Conservation (phyloP, 2,113 vertebrate genomes). For the Myrmophylax atrothorax region DNA sequence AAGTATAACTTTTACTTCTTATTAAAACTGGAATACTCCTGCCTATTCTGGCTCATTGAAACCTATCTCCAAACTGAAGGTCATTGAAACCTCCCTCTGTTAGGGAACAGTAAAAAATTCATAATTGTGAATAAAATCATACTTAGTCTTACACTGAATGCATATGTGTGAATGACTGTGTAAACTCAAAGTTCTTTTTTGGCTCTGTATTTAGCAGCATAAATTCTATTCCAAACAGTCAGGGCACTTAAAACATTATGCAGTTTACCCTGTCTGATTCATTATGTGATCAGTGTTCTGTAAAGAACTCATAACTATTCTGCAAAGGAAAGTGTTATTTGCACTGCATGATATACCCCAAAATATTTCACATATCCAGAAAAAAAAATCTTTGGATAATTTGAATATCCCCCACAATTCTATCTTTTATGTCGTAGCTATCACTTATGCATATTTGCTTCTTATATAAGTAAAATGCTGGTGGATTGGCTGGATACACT, state of each 20-base stretch:
- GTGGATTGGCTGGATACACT: neutral
- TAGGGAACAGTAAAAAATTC: neutral
- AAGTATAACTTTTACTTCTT: neutral
- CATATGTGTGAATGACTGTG: neutral
- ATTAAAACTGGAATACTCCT: neutral
- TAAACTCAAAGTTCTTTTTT: neutral
- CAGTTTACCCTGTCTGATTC: neutral
- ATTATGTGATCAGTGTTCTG: neutral
- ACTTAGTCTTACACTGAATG: neutral
- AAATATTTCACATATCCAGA: neutral
- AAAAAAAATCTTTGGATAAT: neutral
- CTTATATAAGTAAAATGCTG: neutral
- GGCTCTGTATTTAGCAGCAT: neutral
- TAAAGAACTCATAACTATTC: neutral
- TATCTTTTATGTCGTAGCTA: neutral
- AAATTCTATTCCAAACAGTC: neutral
- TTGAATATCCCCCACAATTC: neutral
- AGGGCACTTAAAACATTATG: neutral
- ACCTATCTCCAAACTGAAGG: neutral
- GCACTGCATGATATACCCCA: neutral
- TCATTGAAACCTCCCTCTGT: neutral
- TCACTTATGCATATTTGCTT: neutral
- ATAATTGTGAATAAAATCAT: neutral
- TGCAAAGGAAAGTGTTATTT: neutral
- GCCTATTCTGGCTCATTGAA: neutral